These are phyloP conservation scores for Barbus barbus DNA, from an alignment of 2,113 vertebrate species.

Conservation along the genomic window DNA sequence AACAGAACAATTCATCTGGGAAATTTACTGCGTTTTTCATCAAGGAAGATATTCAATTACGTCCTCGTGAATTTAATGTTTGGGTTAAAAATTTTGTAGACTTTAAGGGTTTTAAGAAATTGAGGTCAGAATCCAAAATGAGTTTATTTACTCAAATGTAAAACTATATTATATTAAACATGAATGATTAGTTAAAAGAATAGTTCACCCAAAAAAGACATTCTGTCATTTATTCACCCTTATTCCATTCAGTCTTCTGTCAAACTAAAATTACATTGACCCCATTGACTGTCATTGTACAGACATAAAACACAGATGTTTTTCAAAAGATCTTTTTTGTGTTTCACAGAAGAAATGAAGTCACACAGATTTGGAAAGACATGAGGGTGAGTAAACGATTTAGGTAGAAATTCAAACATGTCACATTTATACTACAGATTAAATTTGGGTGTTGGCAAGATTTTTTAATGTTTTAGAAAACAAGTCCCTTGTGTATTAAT, in stretches of 20 bases:
- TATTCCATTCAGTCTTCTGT: not conserved
- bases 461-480: not conserved
- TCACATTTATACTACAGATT: not conserved
- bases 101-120: constrained; percentile 41
- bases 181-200: not conserved
- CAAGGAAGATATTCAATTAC: constrained; percentile 57
- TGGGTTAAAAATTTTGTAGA: constrained; percentile 60
- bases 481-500: not conserved
- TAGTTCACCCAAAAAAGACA: not conserved
- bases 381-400: not conserved
- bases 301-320: not conserved
- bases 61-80: constrained; percentile 46
- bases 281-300: not conserved
- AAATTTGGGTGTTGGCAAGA: not conserved
- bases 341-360: not conserved
- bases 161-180: not conserved
- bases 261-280: not conserved
- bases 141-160: not conserved
- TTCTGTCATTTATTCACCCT: not conserved
- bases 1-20: constrained; percentile 72
- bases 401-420: not conserved
- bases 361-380: not conserved
- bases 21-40: constrained; percentile 69
- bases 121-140: not conserved
- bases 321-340: too few relatives aligned